Evolutionary conservation across 2,797 vertebrate genomes (phyloP), one percentile per base, ranked within the genome.

Genomic region (Cirrhinus mrigala): DNA sequence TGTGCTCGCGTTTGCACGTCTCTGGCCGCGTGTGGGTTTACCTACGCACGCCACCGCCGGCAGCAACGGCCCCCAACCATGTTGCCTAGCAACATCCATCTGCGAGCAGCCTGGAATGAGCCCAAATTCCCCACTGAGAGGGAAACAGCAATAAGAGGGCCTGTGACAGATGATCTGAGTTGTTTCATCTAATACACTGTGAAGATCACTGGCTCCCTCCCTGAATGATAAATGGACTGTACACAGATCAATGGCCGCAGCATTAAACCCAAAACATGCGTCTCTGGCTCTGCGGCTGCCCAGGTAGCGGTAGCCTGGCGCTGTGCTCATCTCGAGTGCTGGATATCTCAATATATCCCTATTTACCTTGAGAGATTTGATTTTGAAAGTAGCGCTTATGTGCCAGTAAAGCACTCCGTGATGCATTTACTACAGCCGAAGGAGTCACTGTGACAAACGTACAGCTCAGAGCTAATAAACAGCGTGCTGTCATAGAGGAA

Each of bases 121-220:
- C 94, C 95, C 94, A 95, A 95, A 94, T 96, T 90, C 96, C 96
- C 96, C 78, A 88, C 93, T 96, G 96, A 95, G 94, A 94, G 94
- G 95, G 94, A 96, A 96, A 94, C 94, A 94, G 96, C 95, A 96
- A 96, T 96, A 95, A 96, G 95, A 96, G 94, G 93, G 94, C 95
- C 93, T 93, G 94, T 96, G 96, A 96, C 96, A 96, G 96, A 96
- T 96, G 95, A 97, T 96, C 95, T 95, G 94, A 96, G 95, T 96
- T 96, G 96, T 96, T 97, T 96, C 96, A 96, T 96, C 96, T 96
- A 96, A 97, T 97, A 96, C 94, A 97, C 95, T 97, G 96, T 96
- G 96, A 97, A 96, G 96, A 97, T 97, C 96, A 96, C 95, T 95
- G 95, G 94, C 95, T 96, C 95, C 94, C 96, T 96, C 96, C 95